Evolutionary conservation across 2,888 invertebrate genomes (phyloP), one percentile per base, ranked within the genome.

Genomic region (Melipona beecheii): DNA sequence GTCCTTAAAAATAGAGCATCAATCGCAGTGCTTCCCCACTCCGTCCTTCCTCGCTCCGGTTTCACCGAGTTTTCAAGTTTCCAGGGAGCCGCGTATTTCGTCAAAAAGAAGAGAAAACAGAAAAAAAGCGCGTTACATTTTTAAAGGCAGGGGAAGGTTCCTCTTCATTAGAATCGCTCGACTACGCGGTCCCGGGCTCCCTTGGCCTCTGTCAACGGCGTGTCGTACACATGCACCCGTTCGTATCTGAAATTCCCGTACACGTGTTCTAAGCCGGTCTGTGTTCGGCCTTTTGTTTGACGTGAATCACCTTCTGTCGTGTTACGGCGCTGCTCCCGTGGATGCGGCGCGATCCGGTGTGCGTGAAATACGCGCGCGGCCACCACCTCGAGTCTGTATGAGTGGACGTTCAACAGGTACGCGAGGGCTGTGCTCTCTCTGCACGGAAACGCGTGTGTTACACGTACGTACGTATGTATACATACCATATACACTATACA

Each of bases 251-350:
- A 91, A 91, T 93, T 91, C 91, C 86, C 84, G 85, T 84, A 93
- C 92, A 92, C 91, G 91, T 92, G 93, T 92, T 91, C 90, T 86
- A 87, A 90, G 87, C 90, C 90, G 87, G 86, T 90, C 87, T 89
- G 90, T 92, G 91, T 92, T 91, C 88, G 87, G 91, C 85, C 93
- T 93, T 93, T 93, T 93, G 93, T 93, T 93, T 92, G 91, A 91
- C 89, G 89, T 93, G 93, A 93, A 92, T 93, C 93, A 93, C 91
- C 92, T 90, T 87, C 86, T 80, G 88, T 85, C 86, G 86, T 83
- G 79, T 75, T 36, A 78, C 85, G 86, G 81, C 84, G 74, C 24
- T 71, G 70, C 65, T 66, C 78, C 75, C 83, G 82, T 74, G 66
- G 76, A 36, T 43, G 43, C 78, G 43, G 50, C 60, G 36, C 27